Percentiles rank a stretch among this genome's conserved stretches.
phyloP scores from a whole-genome alignment of 2,797 vertebrate species.

The Apodemus agrarius region DNA sequence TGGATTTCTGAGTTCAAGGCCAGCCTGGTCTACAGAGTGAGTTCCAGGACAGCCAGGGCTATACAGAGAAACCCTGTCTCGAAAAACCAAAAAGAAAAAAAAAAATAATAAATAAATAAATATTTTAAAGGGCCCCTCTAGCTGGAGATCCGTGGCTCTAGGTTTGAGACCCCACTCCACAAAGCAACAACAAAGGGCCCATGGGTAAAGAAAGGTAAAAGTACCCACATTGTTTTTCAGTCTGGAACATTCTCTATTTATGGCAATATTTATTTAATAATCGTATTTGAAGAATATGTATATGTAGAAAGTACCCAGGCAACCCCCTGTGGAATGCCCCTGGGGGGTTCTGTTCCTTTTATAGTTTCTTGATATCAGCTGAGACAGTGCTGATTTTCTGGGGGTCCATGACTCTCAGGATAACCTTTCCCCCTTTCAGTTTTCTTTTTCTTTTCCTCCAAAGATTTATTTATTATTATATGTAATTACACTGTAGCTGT shows the following conservation, averaged over 20 bases:
- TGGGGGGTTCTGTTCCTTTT: neutral
- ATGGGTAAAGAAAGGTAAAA: constrained; percentile 26
- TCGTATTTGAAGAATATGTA: constrained; percentile 47
- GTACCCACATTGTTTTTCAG: constrained; percentile 46
- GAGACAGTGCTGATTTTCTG: neutral
- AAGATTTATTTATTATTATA: too few species aligned
- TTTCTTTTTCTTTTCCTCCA: neutral
- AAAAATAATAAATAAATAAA: too few species aligned
- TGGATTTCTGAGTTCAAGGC: too few species aligned
- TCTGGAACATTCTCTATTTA: constrained; percentile 46
- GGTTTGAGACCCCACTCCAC: neutral
- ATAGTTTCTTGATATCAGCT: neutral
- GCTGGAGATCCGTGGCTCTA: neutral
- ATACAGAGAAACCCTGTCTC: too few species aligned
- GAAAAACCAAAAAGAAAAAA: too few species aligned
- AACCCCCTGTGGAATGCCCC: constrained; percentile 5
- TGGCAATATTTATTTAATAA: constrained; percentile 50
- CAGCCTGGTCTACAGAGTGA: too few species aligned
- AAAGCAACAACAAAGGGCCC: neutral
- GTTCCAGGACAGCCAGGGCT: too few species aligned
- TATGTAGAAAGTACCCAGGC: constrained; percentile 15
- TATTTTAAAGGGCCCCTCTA: neutral
- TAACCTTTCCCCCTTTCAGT: neutral
- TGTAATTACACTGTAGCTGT: too few species aligned
- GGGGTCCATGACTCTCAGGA: neutral